Evolutionary conservation across 1,140 invertebrate species (phyloP).

Genomic region (Pinna nobilis): DNA sequence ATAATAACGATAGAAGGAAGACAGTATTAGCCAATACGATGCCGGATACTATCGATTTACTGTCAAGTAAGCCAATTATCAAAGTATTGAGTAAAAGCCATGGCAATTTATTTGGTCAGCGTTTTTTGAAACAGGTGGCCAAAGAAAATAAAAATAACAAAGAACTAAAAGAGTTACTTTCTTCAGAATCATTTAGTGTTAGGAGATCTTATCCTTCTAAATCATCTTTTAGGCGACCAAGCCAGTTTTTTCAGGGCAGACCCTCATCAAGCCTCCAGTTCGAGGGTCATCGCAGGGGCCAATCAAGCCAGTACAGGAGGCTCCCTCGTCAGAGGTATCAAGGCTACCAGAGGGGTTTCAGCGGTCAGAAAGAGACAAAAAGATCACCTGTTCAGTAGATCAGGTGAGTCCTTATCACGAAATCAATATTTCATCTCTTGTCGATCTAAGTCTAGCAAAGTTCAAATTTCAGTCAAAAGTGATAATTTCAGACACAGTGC

Average conservation of each 20-base stretch:
- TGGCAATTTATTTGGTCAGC: constrained; percentile 10
- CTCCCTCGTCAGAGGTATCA: not conserved
- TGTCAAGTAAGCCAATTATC: too few relatives aligned
- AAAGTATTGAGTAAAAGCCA: not conserved
- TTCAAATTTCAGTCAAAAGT: not conserved
- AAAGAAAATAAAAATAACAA: constrained; percentile 7
- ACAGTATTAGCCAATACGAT: too few relatives aligned
- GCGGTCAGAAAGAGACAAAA: not conserved
- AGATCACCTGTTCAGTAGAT: constrained; percentile 1
- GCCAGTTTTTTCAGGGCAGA: constrained; percentile 5
- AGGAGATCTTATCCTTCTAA: not conserved
- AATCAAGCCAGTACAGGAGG: not conserved
- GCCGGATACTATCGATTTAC: too few relatives aligned
- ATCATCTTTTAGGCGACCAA: not conserved
- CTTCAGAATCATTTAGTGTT: not conserved
- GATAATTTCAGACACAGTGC: not conserved
- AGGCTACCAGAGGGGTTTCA: not conserved
- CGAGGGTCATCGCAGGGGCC: not conserved
- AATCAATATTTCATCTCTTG: not conserved
- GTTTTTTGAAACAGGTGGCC: not conserved
- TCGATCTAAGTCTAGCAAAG: not conserved
- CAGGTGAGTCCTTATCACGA: too few relatives aligned
- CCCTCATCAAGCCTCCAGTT: constrained; percentile 7
- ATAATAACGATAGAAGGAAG: too few relatives aligned
- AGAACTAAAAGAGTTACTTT: constrained; percentile 16